Conservation (phyloP, 1,140 invertebrate genomes). For the Ips nitidus region DNA sequence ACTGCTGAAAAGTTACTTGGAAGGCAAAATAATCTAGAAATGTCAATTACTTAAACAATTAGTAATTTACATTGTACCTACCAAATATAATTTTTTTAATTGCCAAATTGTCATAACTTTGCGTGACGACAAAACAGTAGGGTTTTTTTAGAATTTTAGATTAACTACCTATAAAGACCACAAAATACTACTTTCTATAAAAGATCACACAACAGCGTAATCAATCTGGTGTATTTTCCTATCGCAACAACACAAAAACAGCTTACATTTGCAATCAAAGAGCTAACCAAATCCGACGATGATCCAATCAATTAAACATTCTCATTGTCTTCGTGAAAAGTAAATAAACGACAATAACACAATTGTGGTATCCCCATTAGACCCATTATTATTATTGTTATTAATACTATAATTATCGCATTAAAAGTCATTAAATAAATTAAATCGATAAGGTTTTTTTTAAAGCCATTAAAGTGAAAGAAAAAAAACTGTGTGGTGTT, state of each 20-base stretch:
- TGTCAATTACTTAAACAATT: no score
- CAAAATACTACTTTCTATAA: no score
- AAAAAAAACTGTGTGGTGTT: background rate
- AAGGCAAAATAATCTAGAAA: no score
- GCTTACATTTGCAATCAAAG: background rate
- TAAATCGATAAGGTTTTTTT: background rate
- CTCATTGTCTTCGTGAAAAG: background rate
- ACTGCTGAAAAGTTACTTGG: no score
- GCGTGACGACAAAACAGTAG: no score
- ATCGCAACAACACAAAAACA: background rate
- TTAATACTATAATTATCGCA: slow-evolving; percentile 12
- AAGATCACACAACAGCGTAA: no score
- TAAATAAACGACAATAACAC: slow-evolving; percentile 11
- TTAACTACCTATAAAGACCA: no score
- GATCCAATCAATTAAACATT: slow-evolving; percentile 8
- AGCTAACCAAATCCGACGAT: background rate
- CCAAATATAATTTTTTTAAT: no score
- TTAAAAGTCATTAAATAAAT: slow-evolving; percentile 8
- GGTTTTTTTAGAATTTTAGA: no score
- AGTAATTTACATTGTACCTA: no score
- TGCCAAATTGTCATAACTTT: no score
- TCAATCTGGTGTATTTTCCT: background rate
- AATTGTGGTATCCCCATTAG: slow-evolving; percentile 13
- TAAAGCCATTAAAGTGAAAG: background rate
- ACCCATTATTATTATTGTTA: slow-evolving; percentile 9